These are phyloP conservation scores for Hetaerina titia DNA, from an alignment of 2,888 invertebrate genomes.

Conservation along the genomic window DNA sequence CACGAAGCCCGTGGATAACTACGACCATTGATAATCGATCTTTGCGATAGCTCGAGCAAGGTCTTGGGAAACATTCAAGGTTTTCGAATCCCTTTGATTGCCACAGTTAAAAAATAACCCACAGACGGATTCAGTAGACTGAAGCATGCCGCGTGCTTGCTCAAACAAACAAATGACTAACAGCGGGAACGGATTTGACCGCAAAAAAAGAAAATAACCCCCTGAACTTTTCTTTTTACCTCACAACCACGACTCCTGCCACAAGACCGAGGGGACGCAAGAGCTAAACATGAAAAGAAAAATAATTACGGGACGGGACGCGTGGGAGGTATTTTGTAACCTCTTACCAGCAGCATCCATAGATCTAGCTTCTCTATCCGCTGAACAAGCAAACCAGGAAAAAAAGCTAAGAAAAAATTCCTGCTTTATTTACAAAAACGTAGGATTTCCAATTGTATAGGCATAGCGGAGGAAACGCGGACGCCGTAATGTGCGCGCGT, in stretches of 20 bases:
- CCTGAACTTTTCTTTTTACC: not conserved
- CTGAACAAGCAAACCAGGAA: not conserved
- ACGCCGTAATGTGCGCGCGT: not conserved
- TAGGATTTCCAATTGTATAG: not conserved
- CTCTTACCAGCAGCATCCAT: not conserved
- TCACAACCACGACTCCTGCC: not conserved
- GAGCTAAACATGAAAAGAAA: constrained; percentile 12
- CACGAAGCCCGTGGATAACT: constrained; percentile 19
- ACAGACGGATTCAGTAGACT: constrained; percentile 19
- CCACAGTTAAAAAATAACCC: not conserved
- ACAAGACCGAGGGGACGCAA: constrained; percentile 41
- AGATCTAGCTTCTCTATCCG: not conserved
- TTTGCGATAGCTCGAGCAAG: constrained; percentile 57
- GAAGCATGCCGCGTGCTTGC: constrained; percentile 26
- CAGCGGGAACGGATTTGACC: constrained; percentile 41
- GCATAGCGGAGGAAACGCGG: not conserved
- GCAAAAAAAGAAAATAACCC: constrained; percentile 5
- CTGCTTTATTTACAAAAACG: not conserved
- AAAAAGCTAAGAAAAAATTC: no score
- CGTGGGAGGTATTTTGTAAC: constrained; percentile 51
- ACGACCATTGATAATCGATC: constrained; percentile 39
- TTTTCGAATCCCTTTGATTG: constrained; percentile 5
- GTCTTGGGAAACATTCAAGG: constrained; percentile 61
- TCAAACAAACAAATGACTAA: constrained; percentile 59
- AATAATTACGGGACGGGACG: not conserved